phyloP scores from a whole-genome alignment of 2,797 vertebrate genomes.

The Galagoides demidoff region DNA sequence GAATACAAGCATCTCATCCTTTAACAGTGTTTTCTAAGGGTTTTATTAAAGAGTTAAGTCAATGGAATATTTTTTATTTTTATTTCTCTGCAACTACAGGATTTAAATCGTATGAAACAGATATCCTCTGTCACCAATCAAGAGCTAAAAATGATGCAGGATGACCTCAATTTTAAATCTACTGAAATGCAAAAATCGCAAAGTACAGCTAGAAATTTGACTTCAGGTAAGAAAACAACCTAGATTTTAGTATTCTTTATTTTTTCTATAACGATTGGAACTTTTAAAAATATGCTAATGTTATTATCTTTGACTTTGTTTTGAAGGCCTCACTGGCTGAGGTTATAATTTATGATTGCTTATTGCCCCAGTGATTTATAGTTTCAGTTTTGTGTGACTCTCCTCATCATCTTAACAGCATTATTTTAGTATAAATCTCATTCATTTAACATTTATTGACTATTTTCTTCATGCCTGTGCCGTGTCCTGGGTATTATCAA shows the following conservation, averaged over 20 bases:
- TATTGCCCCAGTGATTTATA: background rate
- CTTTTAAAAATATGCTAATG: background rate
- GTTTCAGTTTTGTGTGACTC: conserved; percentile 18
- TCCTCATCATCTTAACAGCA: background rate
- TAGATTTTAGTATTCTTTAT: background rate
- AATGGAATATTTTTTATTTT: conserved; percentile 54
- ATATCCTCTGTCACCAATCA: conserved; percentile 94
- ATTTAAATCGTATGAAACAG: conserved; percentile 92
- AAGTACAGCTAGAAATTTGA: conserved; percentile 93
- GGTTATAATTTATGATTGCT: conserved; percentile 30
- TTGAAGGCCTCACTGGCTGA: background rate
- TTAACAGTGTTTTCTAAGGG: conserved; percentile 50
- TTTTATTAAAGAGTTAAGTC: conserved; percentile 35
- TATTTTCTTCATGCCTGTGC: background rate
- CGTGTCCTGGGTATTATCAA: background rate
- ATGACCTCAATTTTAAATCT: conserved; percentile 96
- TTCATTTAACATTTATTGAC: conserved; percentile 38
- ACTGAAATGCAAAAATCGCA: conserved; percentile 97
- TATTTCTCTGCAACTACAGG: conserved; percentile 87
- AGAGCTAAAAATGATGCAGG: conserved; percentile 96
- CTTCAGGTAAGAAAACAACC: conserved; percentile 87
- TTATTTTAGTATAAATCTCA: background rate
- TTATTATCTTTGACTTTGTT: conserved; percentile 24
- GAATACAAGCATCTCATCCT: background rate
- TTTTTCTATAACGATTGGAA: conserved; percentile 16